Percentiles rank a stretch among this genome's conserved stretches.
These are phyloP conservation scores for Nothocercus nigrocapillus DNA, from an alignment of 2,113 vertebrate genomes.

Conservation along the genomic window DNA sequence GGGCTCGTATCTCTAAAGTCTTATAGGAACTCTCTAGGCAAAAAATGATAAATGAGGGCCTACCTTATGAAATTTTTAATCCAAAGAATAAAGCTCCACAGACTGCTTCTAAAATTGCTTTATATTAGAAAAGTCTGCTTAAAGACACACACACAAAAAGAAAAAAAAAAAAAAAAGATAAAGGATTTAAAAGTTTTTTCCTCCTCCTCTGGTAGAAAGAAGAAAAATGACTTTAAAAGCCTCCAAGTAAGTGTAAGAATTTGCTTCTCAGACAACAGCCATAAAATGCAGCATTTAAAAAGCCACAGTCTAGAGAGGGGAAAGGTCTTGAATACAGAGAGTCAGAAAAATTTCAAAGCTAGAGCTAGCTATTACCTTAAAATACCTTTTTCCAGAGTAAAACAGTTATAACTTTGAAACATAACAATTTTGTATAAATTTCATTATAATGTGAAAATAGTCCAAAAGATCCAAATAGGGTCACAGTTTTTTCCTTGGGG, in stretches of 20 bases:
- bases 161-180: no score
- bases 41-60: slow-evolving; percentile 23
- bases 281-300: background rate
- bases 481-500: background rate
- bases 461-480: accelerated
- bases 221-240: background rate
- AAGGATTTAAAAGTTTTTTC: no score
- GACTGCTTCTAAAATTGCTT: background rate
- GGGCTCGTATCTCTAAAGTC: background rate
- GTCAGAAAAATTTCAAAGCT: accelerated
- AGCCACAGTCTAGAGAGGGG: background rate
- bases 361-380: background rate
- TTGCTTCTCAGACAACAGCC: background rate
- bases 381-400: background rate
- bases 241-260: background rate
- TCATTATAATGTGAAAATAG: background rate
- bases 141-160: no score
- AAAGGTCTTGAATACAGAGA: background rate
- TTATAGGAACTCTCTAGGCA: background rate
- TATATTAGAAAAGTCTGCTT: background rate
- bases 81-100: slow-evolving; percentile 8
- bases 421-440: background rate
- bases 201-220: background rate
- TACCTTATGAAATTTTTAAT: background rate
- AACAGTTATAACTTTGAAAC: background rate